These are phyloP conservation scores for Acanthosepion lycidas DNA, from an alignment of 2,888 invertebrate genomes.

Conservation along the genomic window DNA sequence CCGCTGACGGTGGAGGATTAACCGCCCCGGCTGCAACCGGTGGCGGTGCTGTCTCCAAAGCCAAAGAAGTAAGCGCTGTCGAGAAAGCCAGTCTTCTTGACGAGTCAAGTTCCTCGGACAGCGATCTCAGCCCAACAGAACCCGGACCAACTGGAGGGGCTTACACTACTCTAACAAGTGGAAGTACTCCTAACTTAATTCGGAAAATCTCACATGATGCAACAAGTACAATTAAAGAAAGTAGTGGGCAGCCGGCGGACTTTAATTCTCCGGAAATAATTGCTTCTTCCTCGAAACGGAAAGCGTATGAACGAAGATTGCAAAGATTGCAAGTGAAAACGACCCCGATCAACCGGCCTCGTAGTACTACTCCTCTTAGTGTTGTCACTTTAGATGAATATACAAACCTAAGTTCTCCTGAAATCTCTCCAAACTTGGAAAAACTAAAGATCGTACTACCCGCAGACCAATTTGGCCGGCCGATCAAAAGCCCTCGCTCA, in stretches of 20 bases:
- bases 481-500: slow-evolving; percentile 60
- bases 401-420: slow-evolving; percentile 64
- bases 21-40: neutral
- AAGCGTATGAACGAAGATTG: slow-evolving; percentile 67
- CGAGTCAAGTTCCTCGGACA: slow-evolving; percentile 45
- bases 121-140: slow-evolving; percentile 37
- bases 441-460: slow-evolving; percentile 69
- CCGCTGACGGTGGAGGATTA: neutral
- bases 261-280: neutral
- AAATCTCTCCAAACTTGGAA: slow-evolving; percentile 57
- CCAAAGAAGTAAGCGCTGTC: slow-evolving; percentile 13
- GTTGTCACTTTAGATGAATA: slow-evolving; percentile 68
- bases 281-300: slow-evolving; percentile 61
- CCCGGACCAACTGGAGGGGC: no score
- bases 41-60: neutral
- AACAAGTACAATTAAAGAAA: neutral
- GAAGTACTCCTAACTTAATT: neutral
- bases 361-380: slow-evolving; percentile 69
- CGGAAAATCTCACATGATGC: neutral
- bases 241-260: neutral
- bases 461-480: slow-evolving; percentile 61
- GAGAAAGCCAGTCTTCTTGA: slow-evolving; percentile 43
- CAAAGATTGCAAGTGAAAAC: slow-evolving; percentile 68
- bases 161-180: neutral
- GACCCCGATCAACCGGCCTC: slow-evolving; percentile 66